Evolutionary conservation across 2,797 vertebrate genomes (phyloP).

Genomic region (Psittacula echo): DNA sequence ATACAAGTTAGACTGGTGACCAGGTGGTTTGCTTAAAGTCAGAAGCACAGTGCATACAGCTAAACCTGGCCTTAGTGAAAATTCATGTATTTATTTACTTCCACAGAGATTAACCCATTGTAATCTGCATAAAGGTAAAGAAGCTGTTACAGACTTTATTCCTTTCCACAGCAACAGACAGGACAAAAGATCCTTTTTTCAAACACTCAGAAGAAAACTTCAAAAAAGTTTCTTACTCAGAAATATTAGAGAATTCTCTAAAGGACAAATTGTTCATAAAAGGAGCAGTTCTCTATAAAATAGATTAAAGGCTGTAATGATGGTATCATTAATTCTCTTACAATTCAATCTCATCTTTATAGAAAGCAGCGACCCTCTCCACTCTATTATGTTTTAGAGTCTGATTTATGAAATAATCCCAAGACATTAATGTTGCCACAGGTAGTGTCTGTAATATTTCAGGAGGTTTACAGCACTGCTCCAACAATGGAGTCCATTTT

Average conservation of each 20-base stretch:
- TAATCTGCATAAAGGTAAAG: not conserved
- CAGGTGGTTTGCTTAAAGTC: not conserved
- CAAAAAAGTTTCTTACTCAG: slow-evolving; percentile 23
- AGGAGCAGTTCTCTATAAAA: slow-evolving; percentile 57
- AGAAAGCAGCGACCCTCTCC: slow-evolving; percentile 20
- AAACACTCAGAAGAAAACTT: not conserved
- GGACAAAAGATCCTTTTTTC: not conserved
- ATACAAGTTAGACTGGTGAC: not conserved
- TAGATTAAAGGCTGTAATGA: slow-evolving; percentile 68
- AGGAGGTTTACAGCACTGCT: slow-evolving; percentile 30
- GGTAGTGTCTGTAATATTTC: slow-evolving; percentile 47
- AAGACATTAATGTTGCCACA: slow-evolving; percentile 41
- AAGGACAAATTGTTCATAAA: slow-evolving; percentile 70
- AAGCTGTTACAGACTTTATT: not conserved
- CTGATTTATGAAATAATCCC: slow-evolving; percentile 66
- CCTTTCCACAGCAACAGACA: not conserved
- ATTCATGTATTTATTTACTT: not conserved
- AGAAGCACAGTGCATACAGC: not conserved
- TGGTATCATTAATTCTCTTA: slow-evolving; percentile 64
- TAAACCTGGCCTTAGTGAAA: not conserved
- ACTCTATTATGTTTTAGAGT: slow-evolving; percentile 54
- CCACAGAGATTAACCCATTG: not conserved
- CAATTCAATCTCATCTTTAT: slow-evolving; percentile 64
- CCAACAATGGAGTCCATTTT: not conserved
- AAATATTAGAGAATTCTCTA: slow-evolving; percentile 54